Base-by-base conservation (phyloP, 2,113 vertebrate species). In the Microtus pennsylvanicus region DNA sequence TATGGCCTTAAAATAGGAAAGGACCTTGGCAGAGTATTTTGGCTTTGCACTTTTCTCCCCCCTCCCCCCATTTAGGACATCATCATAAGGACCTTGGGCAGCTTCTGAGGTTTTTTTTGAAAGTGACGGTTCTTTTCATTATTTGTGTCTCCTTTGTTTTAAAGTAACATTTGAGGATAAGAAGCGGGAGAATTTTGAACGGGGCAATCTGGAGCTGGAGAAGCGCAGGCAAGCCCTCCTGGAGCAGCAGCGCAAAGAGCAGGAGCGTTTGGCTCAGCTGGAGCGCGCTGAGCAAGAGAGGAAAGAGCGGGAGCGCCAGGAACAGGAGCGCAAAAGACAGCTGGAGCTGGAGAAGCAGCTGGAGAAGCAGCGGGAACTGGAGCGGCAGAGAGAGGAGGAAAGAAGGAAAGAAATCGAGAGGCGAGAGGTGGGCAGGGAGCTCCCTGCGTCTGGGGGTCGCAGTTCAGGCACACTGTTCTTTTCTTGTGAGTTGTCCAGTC, bases 171-270 rank as follows among this genome's bases (percentile, higher is more conserved):
- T 99, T 92, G 99, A 99, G 97, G 99, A 99, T 96, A 99, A 99
- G 98, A 99, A 99, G 96, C 98, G 99, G 52, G 99, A 99, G 97
- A 99, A 99, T 97, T 99, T 99, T 75, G 99, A 99, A 97, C 99
- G 99, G 4, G 99, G 99, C 26, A 99, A 99, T 96, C 99, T 99
- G 98, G 99, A 99, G 95, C 97, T 99, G 98, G 99, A 99, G 98
- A 99, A 99, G 94, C 98, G 99, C 3, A 97, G 99, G 2, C 99
- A 99, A 95, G 99, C 99, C 0, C 99, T 99, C 50, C 97, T 99
- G 96, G 99, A 99, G 97, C 99, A 99, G 98, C 99, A 99, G 95
- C 99, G 99, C 88, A 99, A 99, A 83, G 99, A 99, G 94, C 99
- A 99, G 97, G 99, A 99, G 98, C 98, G 99, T 1, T 98, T 99